Conservation (phyloP, 2,888 invertebrate genomes). For the Cheilosia vulpina region DNA sequence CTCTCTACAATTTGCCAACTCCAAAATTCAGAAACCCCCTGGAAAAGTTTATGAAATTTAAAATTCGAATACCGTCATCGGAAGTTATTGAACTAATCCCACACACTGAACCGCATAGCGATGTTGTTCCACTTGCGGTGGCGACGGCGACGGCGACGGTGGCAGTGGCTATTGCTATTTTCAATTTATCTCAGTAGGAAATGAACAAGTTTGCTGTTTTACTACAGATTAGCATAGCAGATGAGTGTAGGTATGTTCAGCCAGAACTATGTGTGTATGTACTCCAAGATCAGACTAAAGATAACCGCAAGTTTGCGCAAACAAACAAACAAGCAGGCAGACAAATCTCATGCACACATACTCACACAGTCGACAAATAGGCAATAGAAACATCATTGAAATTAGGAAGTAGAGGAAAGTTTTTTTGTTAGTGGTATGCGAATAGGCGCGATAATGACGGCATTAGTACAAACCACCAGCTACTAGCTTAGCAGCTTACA, state of each 20-base stretch:
- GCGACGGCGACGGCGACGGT: not conserved
- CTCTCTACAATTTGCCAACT: not conserved
- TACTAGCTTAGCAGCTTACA: constrained; percentile 1
- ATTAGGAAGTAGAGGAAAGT: constrained; percentile 67
- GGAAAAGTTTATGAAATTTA: constrained; percentile 29
- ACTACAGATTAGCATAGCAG: constrained; percentile 61
- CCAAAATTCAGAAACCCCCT: not conserved
- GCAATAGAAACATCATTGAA: constrained; percentile 33
- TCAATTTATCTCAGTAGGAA: constrained; percentile 65
- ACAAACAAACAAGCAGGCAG: constrained; percentile 28
- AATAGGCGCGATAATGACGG: constrained; percentile 55
- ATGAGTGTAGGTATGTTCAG: constrained; percentile 26
- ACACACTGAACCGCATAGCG: constrained; percentile 41
- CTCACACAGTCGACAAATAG: constrained; percentile 10
- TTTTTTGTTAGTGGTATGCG: constrained; percentile 22
- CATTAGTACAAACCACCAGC: constrained; percentile 37
- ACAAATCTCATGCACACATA: not conserved
- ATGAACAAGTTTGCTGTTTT: constrained; percentile 63
- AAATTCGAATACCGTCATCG: constrained; percentile 62
- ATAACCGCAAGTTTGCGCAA: constrained; percentile 49
- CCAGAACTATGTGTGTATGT: constrained; percentile 37
- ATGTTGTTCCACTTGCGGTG: not conserved
- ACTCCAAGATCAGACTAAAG: constrained; percentile 63
- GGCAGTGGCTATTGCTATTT: constrained; percentile 15
- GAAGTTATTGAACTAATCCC: constrained; percentile 71